Evolutionary conservation across 2,113 vertebrate genomes (phyloP), one percentile per base, ranked within the genome.

Genomic region (Puntigrus tetrazona): DNA sequence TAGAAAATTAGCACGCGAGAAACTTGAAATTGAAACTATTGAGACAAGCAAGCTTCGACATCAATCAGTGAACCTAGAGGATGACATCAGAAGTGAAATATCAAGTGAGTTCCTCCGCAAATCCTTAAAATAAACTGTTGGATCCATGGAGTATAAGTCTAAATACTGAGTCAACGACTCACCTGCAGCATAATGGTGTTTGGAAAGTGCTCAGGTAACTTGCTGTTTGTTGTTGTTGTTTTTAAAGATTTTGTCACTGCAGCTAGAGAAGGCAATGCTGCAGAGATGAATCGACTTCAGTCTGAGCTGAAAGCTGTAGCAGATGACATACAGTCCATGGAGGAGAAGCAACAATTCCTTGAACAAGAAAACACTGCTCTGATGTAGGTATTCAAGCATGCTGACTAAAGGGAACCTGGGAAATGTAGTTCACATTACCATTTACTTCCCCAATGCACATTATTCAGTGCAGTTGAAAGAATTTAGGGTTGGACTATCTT

Each of bases 1-100:
- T 41, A 88, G 93, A 88, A 95, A 92, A 18, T 7, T 72, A 0
- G 89, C 85, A 1, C 91, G 92, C 20, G 95, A 97, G 69, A 90
- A 88, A 16, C 89, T 96, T 29, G 94, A 97, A 86, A 94, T 96
- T 13, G 94, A 95, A 90, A 95, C 92, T 14, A 96, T 96, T 87
- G 95, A 97, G 88, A 94, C 90, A 55, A 95, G 94, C 90, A 96
- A 92, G 77, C 86, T 96, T 1, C 91, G 92, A 41, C 93, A 93
- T 65, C 89, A 87, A 16, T 27, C 94, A 20, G 70, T 88, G 74
- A 91, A 78, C 5, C 86, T 93, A 59, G 92, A 92, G 2, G 86
- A 83, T 34, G 75, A 78, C 3, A 89, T 95, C n/a, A 70, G 50
- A 70, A 86, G 50, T 84, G 94, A 95, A 84, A 61, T 95, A 29